A percentile compares a stretch with the other conserved stretches of the same genome.
phyloP scores from a whole-genome alignment of 2,888 invertebrate genomes.

The Cephus nigrinus region DNA sequence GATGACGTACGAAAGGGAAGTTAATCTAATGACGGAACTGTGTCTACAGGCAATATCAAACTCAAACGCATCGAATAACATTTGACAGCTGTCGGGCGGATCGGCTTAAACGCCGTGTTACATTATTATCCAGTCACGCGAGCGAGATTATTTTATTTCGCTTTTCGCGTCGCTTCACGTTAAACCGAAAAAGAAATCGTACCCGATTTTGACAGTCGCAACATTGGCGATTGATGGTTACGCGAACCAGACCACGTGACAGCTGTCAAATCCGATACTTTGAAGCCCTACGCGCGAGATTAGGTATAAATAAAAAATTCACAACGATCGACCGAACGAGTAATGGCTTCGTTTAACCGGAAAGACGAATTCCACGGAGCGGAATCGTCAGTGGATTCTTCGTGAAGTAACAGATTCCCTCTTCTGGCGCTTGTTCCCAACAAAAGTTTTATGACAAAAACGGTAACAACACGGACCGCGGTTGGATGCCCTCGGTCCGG shows the following conservation, averaged over 20 bases:
- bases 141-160: neutral
- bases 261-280: neutral
- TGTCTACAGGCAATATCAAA: neutral
- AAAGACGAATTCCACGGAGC: neutral
- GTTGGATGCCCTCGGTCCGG: conserved; percentile 13
- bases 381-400: neutral
- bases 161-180: too few species aligned
- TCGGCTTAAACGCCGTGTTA: neutral
- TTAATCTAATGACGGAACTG: neutral
- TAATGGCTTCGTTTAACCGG: neutral
- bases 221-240: neutral
- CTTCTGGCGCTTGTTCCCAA: neutral
- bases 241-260: neutral
- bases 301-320: neutral
- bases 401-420: neutral
- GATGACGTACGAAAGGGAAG: neutral
- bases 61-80: neutral
- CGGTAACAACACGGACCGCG: conserved; percentile 18
- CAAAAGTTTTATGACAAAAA: conserved; percentile 1
- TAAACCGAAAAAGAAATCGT: neutral
- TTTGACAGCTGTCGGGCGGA: neutral
- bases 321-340: neutral
- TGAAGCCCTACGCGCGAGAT: neutral
- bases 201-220: neutral
- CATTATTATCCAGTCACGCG: neutral